Base-by-base conservation (phyloP, 1,140 invertebrate species). In the Polyergus mexicanus region DNA sequence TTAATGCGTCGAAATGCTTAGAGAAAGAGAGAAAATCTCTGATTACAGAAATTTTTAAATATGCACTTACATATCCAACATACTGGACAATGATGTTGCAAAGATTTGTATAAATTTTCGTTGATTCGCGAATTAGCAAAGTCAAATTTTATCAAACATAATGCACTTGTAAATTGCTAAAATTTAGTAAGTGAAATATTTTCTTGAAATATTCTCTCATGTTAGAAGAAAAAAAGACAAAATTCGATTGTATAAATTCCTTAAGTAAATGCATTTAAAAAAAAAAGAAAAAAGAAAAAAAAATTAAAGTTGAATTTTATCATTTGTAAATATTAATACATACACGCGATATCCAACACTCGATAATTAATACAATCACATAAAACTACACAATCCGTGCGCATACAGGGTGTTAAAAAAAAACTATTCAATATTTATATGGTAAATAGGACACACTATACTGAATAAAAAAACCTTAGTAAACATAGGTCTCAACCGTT, bases 71-170 rank as follows among this genome's bases (percentile, higher is more conserved):
- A n/a, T n/a, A n/a, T n/a, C n/a, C n/a, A n/a, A n/a, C n/a, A n/a
- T n/a, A n/a, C n/a, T n/a, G n/a, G n/a, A n/a, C n/a, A n/a, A n/a
- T n/a, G n/a, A n/a, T n/a, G n/a, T n/a, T n/a, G n/a, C n/a, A n/a
- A n/a, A n/a, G n/a, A n/a, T n/a, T n/a, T n/a, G n/a, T n/a, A n/a
- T n/a, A n/a, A n/a, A n/a, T n/a, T n/a, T n/a, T n/a, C n/a, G n/a
- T n/a, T n/a, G n/a, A n/a, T n/a, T n/a, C n/a, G n/a, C n/a, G n/a
- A n/a, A n/a, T n/a, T n/a, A n/a, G n/a, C n/a, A 60, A 51, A 75
- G 22, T 22, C 16, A 60, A 75, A 75, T 75, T 41, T 56, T 22
- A 60, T 41, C 56, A 41, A 76, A 76, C 35, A 60, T 62, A 19
- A 32, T n/a, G n/a, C n/a, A 28, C 10, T n/a, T 25, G 28, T 44